Evolutionary conservation across 2,888 invertebrate genomes (phyloP).

Genomic region (Lithosia quadra): DNA sequence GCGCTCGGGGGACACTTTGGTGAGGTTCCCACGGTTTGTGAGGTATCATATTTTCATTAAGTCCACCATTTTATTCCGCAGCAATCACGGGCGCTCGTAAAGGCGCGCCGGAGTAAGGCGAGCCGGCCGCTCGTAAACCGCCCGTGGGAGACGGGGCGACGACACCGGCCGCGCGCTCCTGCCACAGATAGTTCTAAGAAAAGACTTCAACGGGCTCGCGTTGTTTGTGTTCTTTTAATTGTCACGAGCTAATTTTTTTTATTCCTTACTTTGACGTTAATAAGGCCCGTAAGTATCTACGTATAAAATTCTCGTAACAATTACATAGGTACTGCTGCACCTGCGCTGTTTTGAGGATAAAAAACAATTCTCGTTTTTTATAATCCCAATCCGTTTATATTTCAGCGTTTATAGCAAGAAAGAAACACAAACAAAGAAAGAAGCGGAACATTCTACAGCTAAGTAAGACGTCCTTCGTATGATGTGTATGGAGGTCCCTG

Average conservation of each 20-base stretch:
- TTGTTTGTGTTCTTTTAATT: background rate
- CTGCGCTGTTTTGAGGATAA: too few relatives aligned
- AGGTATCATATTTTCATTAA: conserved; percentile 52
- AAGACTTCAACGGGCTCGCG: conserved; percentile 57
- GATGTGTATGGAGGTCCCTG: too few relatives aligned
- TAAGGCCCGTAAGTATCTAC: too few relatives aligned
- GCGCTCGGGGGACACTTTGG: background rate
- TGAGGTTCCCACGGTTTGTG: conserved; percentile 42
- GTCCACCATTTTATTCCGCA: conserved; percentile 35
- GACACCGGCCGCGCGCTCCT: background rate
- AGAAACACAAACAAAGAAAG: too few relatives aligned
- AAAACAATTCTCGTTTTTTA: too few relatives aligned
- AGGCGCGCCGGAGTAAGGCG: conserved; percentile 18
- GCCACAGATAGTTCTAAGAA: conserved; percentile 25
- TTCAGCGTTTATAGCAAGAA: too few relatives aligned
- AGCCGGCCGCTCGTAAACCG: conserved; percentile 26
- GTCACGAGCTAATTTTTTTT: background rate
- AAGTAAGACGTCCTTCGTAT: too few relatives aligned
- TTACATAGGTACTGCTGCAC: too few relatives aligned
- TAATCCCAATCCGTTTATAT: too few relatives aligned
- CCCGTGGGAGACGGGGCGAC: conserved; percentile 23
- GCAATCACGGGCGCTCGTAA: conserved; percentile 32
- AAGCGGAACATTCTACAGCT: too few relatives aligned
- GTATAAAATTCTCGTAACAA: too few relatives aligned
- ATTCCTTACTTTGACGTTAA: background rate